Conservation (phyloP, 2,888 invertebrate genomes). For the Rambutsinella grinnellia region DNA sequence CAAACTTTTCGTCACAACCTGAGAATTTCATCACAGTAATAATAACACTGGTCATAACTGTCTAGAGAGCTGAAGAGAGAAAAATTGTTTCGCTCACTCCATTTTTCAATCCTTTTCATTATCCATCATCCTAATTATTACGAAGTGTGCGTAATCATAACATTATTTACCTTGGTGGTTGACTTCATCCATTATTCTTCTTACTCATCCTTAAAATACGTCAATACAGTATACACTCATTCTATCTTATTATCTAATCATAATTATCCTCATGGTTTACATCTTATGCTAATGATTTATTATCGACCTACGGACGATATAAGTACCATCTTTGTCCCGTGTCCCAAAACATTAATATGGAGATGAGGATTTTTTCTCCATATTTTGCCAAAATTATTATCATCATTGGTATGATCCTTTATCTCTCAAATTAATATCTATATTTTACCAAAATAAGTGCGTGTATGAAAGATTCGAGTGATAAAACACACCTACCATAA, state of each 20-base stretch:
- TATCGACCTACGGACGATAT: neutral
- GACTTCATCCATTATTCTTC: slow-evolving; percentile 2
- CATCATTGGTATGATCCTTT: neutral
- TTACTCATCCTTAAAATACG: slow-evolving; percentile 33
- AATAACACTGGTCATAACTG: slow-evolving; percentile 33
- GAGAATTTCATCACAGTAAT: slow-evolving; percentile 39
- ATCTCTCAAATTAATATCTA: neutral
- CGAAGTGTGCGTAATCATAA: slow-evolving; percentile 36
- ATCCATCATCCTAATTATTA: slow-evolving; percentile 53
- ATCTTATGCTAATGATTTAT: neutral
- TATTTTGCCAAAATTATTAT: neutral
- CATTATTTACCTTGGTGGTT: slow-evolving; percentile 14
- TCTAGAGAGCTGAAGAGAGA: slow-evolving; percentile 50
- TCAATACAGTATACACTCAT: slow-evolving; percentile 19
- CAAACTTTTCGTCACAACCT: slow-evolving; percentile 34
- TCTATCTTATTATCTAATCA: neutral
- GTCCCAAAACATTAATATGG: neutral
- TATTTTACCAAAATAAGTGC: neutral
- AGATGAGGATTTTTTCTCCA: neutral
- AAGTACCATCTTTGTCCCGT: neutral
- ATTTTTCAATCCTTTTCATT: slow-evolving; percentile 52
- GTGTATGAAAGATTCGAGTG: too few relatives aligned
- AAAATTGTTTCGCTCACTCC: slow-evolving; percentile 56
- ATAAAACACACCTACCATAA: too few relatives aligned
- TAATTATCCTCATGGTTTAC: neutral